phyloP scores from a whole-genome alignment of 23 tunicate species.

The Aplidium turbinatum region DNA sequence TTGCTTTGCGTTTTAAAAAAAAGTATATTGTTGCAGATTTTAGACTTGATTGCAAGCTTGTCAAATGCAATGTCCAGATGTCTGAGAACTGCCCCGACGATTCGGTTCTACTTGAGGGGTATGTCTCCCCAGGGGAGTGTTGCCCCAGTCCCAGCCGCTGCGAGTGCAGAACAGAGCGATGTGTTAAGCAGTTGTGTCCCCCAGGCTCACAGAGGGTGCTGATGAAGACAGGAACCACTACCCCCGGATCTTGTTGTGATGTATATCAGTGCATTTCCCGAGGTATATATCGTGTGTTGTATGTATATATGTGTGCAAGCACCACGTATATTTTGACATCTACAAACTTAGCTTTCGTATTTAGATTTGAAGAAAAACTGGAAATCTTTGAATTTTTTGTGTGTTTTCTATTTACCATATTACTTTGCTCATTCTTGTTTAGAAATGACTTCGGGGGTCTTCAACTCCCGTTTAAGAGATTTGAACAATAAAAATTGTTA shows the following conservation, averaged over 20 bases:
- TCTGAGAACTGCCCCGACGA: constrained; percentile 72
- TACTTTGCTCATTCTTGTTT: no score
- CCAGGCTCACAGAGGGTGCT: constrained; percentile 24
- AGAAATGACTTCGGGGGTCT: no score
- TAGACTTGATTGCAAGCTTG: constrained; percentile 23
- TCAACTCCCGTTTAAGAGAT: no score
- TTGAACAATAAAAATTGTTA: no score
- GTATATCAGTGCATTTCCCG: constrained; percentile 53
- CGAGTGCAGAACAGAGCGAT: constrained; percentile 40
- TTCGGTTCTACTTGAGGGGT: constrained; percentile 45
- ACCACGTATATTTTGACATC: no score
- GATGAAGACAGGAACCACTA: constrained; percentile 41
- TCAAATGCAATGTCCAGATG: constrained; percentile 30
- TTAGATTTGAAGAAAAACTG: no score
- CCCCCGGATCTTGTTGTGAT: constrained; percentile 78
- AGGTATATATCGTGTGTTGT: no score
- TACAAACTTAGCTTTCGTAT: no score
- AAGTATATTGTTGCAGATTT: neutral
- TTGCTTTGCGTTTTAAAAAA: neutral
- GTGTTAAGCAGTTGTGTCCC: constrained; percentile 44
- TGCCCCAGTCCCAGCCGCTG: constrained; percentile 87
- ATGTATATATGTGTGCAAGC: no score
- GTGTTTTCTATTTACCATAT: no score
- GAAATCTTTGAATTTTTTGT: no score
- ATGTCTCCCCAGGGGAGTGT: constrained; percentile 53